phyloP scores from a whole-genome alignment of 2,888 invertebrate genomes.

The Chrysodeixis includens region DNA sequence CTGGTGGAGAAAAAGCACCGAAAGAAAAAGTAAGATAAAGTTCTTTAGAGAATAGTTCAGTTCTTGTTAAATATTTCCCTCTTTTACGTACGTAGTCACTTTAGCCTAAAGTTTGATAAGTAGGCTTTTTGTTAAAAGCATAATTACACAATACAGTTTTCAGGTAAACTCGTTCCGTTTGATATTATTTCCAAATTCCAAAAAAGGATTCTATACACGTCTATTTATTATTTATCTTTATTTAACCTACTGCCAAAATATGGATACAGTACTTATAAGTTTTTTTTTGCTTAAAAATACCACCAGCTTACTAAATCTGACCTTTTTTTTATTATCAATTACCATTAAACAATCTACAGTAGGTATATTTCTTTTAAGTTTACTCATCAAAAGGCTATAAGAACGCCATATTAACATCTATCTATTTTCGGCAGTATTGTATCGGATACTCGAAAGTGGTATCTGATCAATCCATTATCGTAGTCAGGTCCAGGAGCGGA shows the following conservation, averaged over 20 bases:
- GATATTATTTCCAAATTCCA: too few relatives aligned
- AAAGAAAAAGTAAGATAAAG: too few relatives aligned
- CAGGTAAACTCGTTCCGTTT: background rate
- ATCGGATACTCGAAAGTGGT: conserved; percentile 72
- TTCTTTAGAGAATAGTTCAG: background rate
- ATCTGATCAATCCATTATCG: conserved; percentile 88
- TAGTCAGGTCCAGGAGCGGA: conserved; percentile 68
- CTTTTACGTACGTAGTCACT: background rate
- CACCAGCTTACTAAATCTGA: too few relatives aligned
- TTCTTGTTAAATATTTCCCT: background rate
- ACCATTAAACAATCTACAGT: too few relatives aligned
- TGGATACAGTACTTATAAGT: too few relatives aligned
- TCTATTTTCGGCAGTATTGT: conserved; percentile 25
- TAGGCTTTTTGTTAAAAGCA: background rate
- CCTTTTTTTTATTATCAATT: too few relatives aligned
- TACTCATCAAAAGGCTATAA: background rate
- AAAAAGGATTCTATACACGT: too few relatives aligned
- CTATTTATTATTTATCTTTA: too few relatives aligned
- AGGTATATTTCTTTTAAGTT: too few relatives aligned
- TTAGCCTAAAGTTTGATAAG: background rate
- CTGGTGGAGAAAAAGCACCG: too few relatives aligned
- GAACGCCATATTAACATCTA: background rate
- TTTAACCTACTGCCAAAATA: too few relatives aligned
- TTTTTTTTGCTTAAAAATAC: too few relatives aligned
- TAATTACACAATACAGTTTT: background rate